These are phyloP conservation scores for Saccopteryx bilineata DNA, from an alignment of 2,113 vertebrate genomes.

Conservation along the genomic window DNA sequence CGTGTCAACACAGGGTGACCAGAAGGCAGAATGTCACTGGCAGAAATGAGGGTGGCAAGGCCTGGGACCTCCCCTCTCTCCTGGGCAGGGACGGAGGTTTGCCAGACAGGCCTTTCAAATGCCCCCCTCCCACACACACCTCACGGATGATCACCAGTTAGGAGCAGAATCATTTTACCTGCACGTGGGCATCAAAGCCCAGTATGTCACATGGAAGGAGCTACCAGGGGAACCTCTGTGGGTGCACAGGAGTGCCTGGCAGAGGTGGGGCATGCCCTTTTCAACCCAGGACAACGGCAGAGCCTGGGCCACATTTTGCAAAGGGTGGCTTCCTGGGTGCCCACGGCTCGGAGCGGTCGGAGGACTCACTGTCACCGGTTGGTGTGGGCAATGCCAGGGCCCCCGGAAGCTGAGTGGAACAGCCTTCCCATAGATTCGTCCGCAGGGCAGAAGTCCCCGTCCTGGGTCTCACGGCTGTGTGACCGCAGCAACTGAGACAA, in stretches of 20 bases:
- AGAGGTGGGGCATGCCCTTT: background rate
- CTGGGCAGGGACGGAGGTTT: background rate
- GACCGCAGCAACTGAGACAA: rapidly evolving
- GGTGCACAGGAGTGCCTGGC: background rate
- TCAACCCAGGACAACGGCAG: background rate
- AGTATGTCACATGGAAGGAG: rapidly evolving
- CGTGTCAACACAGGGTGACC: rapidly evolving
- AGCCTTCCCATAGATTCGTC: rapidly evolving
- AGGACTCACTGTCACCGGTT: rapidly evolving
- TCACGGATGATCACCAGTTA: background rate
- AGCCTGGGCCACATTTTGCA: background rate
- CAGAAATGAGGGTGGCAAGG: background rate
- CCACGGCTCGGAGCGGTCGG: rapidly evolving
- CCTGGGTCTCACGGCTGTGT: rapidly evolving
- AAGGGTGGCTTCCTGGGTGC: background rate
- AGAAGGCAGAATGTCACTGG: background rate
- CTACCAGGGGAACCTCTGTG: rapidly evolving
- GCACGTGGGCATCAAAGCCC: rapidly evolving
- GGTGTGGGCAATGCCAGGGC: background rate
- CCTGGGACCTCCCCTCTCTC: background rate
- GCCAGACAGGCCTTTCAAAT: rapidly evolving
- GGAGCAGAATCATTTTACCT: rapidly evolving
- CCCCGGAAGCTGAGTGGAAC: background rate
- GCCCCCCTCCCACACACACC: rapidly evolving
- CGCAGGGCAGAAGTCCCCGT: background rate